phyloP scores from a whole-genome alignment of 2,113 vertebrate species.

The Maccullochella peelii region DNA sequence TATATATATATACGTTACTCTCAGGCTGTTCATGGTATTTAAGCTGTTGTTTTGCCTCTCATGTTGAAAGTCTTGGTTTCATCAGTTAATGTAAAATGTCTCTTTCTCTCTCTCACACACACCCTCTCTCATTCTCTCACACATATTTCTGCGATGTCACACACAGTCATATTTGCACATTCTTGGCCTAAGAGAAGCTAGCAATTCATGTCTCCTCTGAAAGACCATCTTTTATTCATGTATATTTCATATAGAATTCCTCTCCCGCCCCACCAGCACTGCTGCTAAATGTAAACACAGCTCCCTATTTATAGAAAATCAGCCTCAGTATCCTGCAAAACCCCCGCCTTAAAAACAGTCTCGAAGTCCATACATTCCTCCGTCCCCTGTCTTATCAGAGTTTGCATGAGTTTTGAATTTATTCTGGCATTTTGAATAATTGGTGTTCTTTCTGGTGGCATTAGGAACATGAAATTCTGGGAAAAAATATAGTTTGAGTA shows the following conservation, averaged over 20 bases:
- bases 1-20: too few species aligned
- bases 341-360: neutral
- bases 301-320: constrained; percentile 68
- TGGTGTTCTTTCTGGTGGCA: neutral
- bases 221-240: constrained; percentile 70
- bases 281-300: constrained; percentile 64
- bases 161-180: constrained; percentile 10
- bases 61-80: neutral
- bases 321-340: constrained; percentile 10
- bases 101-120: neutral
- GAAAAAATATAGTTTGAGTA: neutral
- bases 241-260: constrained; percentile 59
- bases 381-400: neutral
- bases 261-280: constrained; percentile 18
- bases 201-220: constrained; percentile 44
- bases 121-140: neutral
- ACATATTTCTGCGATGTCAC: constrained; percentile 26
- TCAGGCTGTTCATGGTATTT: neutral
- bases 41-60: constrained; percentile 22
- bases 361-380: constrained; percentile 1
- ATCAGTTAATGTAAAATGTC: neutral
- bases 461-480: neutral
- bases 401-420: neutral
- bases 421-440: neutral
- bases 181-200: constrained; percentile 21